Base-by-base conservation (phyloP, 1,140 invertebrate species). In the Dryas iulia region DNA sequence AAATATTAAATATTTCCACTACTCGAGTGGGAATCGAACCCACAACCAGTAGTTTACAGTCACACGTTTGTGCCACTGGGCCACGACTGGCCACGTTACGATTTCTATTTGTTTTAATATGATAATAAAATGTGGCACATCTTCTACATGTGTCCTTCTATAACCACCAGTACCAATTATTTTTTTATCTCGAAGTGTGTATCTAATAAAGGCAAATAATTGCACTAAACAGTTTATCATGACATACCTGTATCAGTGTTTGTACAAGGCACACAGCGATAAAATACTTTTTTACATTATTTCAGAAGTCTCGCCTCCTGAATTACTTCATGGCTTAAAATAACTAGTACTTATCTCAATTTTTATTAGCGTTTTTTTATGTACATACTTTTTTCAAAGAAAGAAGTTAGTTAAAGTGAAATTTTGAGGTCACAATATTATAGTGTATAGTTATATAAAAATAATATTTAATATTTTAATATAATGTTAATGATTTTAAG, bases 141-240 rank as follows among this genome's bases (percentile, higher is more conserved):
- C n/a, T n/a, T n/a, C n/a, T n/a, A 39, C 5, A 31, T 31, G 6
- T 18, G 35, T 39, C 39, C 39, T 47, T 21, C 8, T 47, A 3
- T 47, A 21, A 21, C 39, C 39, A 47, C 14, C 2, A 10, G 14
- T 47, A 0, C 39, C 14, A 47, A 47, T 47, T 18, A 58, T 35
- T 12, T 28, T 31, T 69, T 63, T 63, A 52, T 63, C 52, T 62
- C 21, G 18, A 18, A 14, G 28, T 63, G 54, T 59, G 60, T 69
- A 63, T 58, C 25, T 63, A 61, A 61, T 61, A 61, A 61, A 61
- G 28, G 21, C 64, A 74, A 74, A 74, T 74, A 74, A 74, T 67
- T 72, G 57, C 65, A 72, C 28, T 59, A 47, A 59, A 31, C 59
- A 39, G 26, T 53, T 63, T 72, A 72, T 72, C 70, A 26, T 71